Evolutionary conservation across 2,113 vertebrate genomes (phyloP), one percentile per base, ranked within the genome.

Genomic region (Delphinus delphis): DNA sequence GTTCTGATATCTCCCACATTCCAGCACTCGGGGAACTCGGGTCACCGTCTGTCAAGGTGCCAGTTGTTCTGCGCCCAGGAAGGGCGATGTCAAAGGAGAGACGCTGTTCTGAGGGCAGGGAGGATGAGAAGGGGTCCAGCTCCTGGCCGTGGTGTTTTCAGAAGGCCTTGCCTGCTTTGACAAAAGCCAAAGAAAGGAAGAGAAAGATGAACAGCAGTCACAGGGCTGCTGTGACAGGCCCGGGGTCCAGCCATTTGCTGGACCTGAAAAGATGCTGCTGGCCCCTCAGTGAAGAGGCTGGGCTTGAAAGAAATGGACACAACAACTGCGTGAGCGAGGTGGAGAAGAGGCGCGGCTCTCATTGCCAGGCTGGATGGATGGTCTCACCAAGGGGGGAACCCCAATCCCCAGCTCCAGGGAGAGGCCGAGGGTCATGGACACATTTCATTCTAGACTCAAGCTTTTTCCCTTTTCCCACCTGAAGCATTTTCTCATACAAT

Each of bases 111-210:
- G 25, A 96, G 95, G 97, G 82, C 95, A 74, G 88, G 53, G 44
- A 31, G 62, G 81, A 67, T 12, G 47, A 87, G 88, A 53, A 84
- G 80, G 88, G 83, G 81, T 8, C 67, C 1, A 1, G 76, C 70
- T 71, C 33, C 73, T 11, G 95, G 70, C 1, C 11, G 44, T 15
- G 44, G 71, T 1, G 2, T 3, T 85, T 96, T 84, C 90, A 90
- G 80, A 97, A 92, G 83, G 55, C 92, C 84, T 81, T 44, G 0
- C 15, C 41, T 50, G 73, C 92, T 81, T 3, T 17, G 20, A 79
- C 87, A 41, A 88, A 84, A 95, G 86, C 83, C 77, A 53, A 47
- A 91, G 84, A 93, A 94, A 36, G 82, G 68, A 33, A 87, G 60
- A 58, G 14, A 53, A 50, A 33, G 12, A 81, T 1, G 25, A 23